These are phyloP conservation scores for Cryptus armator DNA, from an alignment of 2,888 invertebrate genomes.

Conservation along the genomic window DNA sequence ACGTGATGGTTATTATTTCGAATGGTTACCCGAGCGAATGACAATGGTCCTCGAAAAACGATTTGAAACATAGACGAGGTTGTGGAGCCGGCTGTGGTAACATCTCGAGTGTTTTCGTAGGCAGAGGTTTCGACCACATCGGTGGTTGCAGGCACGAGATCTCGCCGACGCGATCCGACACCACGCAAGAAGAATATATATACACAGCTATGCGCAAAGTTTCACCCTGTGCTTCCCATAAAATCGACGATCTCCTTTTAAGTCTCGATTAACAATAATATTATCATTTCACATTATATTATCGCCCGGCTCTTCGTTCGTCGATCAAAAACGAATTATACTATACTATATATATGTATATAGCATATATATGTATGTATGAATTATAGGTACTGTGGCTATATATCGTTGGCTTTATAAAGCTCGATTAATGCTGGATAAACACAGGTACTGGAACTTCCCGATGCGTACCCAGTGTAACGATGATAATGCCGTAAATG, in stretches of 20 bases:
- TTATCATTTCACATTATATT: constrained; percentile 60
- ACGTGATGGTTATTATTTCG: constrained; percentile 57
- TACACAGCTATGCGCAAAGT: constrained; percentile 1
- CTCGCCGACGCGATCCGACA: neutral
- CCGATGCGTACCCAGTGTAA: neutral
- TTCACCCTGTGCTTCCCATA: constrained; percentile 33
- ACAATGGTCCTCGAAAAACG: constrained; percentile 61
- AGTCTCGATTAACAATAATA: constrained; percentile 60
- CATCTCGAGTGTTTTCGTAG: constrained; percentile 74
- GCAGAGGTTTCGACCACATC: constrained; percentile 50
- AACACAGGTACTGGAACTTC: constrained; percentile 28
- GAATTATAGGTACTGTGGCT: constrained; percentile 15
- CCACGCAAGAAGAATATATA: neutral
- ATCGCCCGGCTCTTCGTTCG: constrained; percentile 42
- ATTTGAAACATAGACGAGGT: constrained; percentile 70
- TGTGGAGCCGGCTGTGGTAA: constrained; percentile 72
- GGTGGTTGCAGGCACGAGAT: constrained; percentile 6
- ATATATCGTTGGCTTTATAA: constrained; percentile 39
- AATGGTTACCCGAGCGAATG: constrained; percentile 59
- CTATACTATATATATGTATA: neutral
- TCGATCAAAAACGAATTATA: constrained; percentile 33
- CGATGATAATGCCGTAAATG: constrained; percentile 25
- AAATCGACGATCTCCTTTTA: constrained; percentile 32
- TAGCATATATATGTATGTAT: neutral
- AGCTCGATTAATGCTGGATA: constrained; percentile 61